A percentile compares a stretch with the other conserved stretches of the same genome.
Evolutionary conservation across 1,140 invertebrate genomes (phyloP).

Genomic region (Varroa destructor): DNA sequence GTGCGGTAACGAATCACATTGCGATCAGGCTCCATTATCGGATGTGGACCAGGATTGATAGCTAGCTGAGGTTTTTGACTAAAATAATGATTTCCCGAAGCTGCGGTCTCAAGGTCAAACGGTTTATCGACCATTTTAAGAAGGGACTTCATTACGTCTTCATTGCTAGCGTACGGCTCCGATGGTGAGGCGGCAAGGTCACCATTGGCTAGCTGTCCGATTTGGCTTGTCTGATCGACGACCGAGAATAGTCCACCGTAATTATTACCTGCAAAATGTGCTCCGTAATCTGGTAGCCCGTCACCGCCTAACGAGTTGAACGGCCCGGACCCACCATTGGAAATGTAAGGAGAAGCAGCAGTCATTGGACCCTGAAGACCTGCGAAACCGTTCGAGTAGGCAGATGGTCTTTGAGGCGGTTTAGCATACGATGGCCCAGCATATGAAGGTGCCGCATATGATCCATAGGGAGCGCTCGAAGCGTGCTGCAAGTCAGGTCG

Average conservation of each 20-base stretch:
- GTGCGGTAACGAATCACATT: slow-evolving; percentile 24
- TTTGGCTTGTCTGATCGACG: slow-evolving; percentile 22
- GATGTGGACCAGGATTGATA: slow-evolving; percentile 20
- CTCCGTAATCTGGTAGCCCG: background rate
- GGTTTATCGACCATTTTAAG: slow-evolving; percentile 24
- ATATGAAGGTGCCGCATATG: slow-evolving; percentile 4
- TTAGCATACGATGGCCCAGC: slow-evolving; percentile 16
- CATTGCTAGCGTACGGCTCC: slow-evolving; percentile 14
- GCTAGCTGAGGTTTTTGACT: slow-evolving; percentile 16
- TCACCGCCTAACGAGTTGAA: too few species aligned
- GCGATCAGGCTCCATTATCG: slow-evolving; percentile 10
- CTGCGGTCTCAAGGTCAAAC: slow-evolving; percentile 14
- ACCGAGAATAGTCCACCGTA: slow-evolving; percentile 23
- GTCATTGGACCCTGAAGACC: background rate
- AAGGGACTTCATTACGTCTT: slow-evolving; percentile 24
- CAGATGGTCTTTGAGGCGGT: background rate
- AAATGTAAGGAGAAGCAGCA: background rate
- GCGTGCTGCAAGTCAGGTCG: slow-evolving; percentile 11
- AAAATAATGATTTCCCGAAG: slow-evolving; percentile 6
- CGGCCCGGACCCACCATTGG: background rate
- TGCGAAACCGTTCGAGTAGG: background rate
- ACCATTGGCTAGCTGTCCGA: slow-evolving; percentile 21
- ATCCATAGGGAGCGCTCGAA: slow-evolving; percentile 15
- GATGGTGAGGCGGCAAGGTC: slow-evolving; percentile 13
- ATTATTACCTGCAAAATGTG: background rate